A percentile compares a stretch with the other conserved stretches of the same genome.
Evolutionary conservation across 2,113 vertebrate genomes (phyloP).

Genomic region (Lagopus leucura): DNA sequence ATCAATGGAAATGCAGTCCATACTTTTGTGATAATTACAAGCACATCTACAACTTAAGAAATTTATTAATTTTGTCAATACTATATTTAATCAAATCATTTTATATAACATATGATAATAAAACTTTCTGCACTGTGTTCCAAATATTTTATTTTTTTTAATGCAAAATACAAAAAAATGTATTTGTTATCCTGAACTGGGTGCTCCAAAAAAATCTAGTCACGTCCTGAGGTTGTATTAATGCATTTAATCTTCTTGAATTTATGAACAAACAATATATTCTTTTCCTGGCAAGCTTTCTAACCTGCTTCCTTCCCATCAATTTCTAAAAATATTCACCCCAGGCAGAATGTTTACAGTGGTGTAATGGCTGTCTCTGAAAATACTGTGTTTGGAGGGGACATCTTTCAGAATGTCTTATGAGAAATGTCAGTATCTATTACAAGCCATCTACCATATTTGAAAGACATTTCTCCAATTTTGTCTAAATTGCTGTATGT

Average conservation of each 20-base stretch:
- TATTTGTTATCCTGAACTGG: not conserved
- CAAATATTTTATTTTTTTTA: not conserved
- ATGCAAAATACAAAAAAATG: not conserved
- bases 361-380: not conserved
- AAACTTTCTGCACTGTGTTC: not conserved
- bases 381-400: not conserved
- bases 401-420: not conserved
- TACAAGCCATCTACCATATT: not conserved
- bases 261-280: not conserved
- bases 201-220: not conserved
- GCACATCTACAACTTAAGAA: not conserved
- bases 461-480: not conserved
- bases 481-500: not conserved
- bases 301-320: constrained; percentile 1
- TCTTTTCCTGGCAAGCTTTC: not conserved
- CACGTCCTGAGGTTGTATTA: not conserved
- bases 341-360: not conserved
- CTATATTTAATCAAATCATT: not conserved
- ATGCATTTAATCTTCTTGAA: not conserved
- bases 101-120: not conserved
- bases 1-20: not conserved
- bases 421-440: constrained; percentile 4
- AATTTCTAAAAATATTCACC: not conserved
- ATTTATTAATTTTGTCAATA: not conserved
- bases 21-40: not conserved